phyloP scores from a whole-genome alignment of 2,797 vertebrate genomes.

The Anguilla pacifica region DNA sequence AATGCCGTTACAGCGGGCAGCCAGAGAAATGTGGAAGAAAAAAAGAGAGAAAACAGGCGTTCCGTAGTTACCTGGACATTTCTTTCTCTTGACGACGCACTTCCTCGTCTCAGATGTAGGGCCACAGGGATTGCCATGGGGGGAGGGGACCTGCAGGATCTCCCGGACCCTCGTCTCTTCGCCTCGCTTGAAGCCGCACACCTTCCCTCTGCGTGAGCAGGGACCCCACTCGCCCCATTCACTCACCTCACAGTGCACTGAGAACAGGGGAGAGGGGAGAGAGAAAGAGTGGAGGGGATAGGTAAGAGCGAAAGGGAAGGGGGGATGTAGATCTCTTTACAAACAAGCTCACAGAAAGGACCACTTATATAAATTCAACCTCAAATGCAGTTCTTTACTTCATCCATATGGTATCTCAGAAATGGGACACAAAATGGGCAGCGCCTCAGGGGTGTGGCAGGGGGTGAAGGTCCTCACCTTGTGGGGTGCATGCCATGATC shows the following conservation, averaged over 20 bases:
- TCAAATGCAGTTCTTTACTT: background rate
- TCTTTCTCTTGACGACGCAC: conserved; percentile 88
- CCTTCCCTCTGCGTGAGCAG: conserved; percentile 87
- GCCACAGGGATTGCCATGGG: conserved; percentile 84
- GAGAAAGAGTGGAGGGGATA: background rate
- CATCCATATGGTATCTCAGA: background rate
- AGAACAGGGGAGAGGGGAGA: conserved; percentile 18
- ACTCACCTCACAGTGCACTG: conserved; percentile 92
- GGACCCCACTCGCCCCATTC: conserved; percentile 92
- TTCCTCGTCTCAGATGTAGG: conserved; percentile 84
- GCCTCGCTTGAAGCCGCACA: conserved; percentile 90
- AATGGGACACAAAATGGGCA: no score
- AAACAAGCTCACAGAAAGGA: background rate
- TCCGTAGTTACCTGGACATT: conserved; percentile 82
- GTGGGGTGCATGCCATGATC: conserved; percentile 86
- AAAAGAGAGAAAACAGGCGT: background rate
- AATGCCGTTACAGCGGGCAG: no score
- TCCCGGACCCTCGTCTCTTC: conserved; percentile 87
- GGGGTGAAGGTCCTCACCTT: conserved; percentile 72
- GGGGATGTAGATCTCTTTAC: background rate
- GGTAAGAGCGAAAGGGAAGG: background rate
- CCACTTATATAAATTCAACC: conserved; percentile 12
- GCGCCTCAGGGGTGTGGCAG: background rate
- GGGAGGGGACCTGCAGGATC: conserved; percentile 82
- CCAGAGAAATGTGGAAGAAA: background rate